Base-by-base conservation (phyloP, 1,140 invertebrate genomes). In the Papilio glaucus region DNA sequence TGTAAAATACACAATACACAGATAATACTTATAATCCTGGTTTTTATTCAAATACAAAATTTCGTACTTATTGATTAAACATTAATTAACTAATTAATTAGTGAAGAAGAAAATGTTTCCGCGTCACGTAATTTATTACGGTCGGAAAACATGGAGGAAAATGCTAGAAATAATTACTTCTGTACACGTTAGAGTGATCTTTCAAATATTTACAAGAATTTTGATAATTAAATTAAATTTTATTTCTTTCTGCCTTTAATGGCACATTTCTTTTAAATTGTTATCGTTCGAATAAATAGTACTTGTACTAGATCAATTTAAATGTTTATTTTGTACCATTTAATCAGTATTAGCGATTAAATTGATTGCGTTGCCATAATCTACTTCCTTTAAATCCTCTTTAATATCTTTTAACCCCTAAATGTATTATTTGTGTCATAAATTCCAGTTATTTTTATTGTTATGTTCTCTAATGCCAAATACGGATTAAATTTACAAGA, bases 11-110 rank as follows among this genome's bases (percentile, higher is more conserved):
- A 37, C 8, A 15, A 24, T 41, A 65, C 24, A 65, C 9, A 65
- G 9, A 10, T 37, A 65, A 39, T 65, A 65, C 62, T 65, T 37
- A 41, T 65, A 65, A 57, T 24, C 21, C 21, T 57, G 49, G 49
- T 57, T 24, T 13, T 26, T 24, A 24, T 24, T 10, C 21, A 24
- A 26, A 53, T 24, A 53, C 49, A 24, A 24, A 53, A 21, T 24
- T 57, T 24, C 21, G 21, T 21, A 57, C 18, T 24, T 33, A 33
- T 33, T 33, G 29, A 33, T 33, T 33, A 2, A 33, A 33, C 2
- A 33, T n/a, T n/a, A n/a, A n/a, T n/a, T n/a, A n/a, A n/a, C n/a
- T n/a, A n/a, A n/a, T n/a, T n/a, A 33, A 33, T 2, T 33, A 33
- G 6, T 3, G 6, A 6, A 33, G 8, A 42, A 42, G 3, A 42